Percentiles rank a stretch among this genome's conserved stretches.
Conservation (phyloP, 2,888 invertebrate genomes). For the Penaeus monodon region DNA sequence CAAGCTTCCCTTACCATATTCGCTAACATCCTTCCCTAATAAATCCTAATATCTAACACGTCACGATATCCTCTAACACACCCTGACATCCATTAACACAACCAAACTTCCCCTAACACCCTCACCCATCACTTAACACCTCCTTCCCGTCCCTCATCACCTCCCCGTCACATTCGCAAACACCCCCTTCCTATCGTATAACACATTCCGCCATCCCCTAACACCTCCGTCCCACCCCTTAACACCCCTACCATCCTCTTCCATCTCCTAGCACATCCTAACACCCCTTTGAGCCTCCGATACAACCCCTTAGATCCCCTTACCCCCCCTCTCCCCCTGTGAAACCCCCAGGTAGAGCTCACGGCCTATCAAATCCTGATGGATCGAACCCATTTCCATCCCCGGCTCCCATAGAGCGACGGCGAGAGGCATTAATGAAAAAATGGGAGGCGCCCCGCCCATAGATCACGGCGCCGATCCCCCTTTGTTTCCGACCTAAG, state of each 20-base stretch:
- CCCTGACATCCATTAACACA: background rate
- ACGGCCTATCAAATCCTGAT: constrained; percentile 51
- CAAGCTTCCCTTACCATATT: no score
- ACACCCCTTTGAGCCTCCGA: no score
- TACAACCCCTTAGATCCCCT: background rate
- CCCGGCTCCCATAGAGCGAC: constrained; percentile 12
- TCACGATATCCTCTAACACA: background rate
- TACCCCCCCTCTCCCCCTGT: background rate
- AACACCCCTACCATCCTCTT: background rate
- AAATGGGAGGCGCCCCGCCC: constrained; percentile 22
- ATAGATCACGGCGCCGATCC: constrained; percentile 48
- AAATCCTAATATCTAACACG: no score
- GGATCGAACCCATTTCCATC: constrained; percentile 35
- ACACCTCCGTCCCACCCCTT: background rate
- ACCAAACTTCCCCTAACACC: background rate
- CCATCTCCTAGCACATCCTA: background rate
- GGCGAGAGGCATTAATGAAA: constrained; percentile 38
- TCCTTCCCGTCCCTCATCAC: background rate
- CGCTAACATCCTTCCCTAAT: no score
- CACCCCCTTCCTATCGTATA: background rate
- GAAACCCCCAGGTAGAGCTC: constrained; percentile 24
- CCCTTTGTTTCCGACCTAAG: constrained; percentile 59
- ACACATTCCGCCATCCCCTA: no score
- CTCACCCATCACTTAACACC: background rate
- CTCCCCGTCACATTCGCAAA: no score